These are phyloP conservation scores for Peromyscus melanophrys DNA, from an alignment of 2,797 vertebrate species.

Conservation along the genomic window DNA sequence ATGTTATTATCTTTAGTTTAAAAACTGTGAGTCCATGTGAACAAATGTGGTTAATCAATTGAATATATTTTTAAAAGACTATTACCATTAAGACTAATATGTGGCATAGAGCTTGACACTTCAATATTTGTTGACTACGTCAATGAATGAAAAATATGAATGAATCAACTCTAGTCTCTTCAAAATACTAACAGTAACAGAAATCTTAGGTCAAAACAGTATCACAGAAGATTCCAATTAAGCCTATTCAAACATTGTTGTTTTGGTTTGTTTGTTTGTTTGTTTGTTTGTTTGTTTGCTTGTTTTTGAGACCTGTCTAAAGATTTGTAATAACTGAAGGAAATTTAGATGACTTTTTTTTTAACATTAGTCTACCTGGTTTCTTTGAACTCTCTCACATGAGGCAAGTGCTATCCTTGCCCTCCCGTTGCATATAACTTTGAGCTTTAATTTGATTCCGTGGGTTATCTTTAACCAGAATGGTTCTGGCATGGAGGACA, in stretches of 20 bases:
- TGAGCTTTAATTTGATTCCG: background rate
- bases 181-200: background rate
- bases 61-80: background rate
- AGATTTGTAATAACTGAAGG: conserved; percentile 14
- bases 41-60: background rate
- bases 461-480: background rate
- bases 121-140: background rate
- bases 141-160: background rate
- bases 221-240: background rate
- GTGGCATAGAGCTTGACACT: background rate
- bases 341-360: background rate
- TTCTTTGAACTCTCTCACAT: background rate
- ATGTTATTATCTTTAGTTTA: background rate
- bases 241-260: background rate
- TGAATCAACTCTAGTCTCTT: background rate
- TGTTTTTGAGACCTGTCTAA: background rate
- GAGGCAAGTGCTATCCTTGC: background rate
- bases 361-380: background rate
- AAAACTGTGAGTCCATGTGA: background rate
- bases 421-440: background rate
- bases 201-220: background rate
- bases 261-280: background rate
- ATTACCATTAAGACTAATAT: background rate
- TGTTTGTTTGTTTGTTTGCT: too few species aligned
- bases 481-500: background rate